A percentile compares a stretch with the other conserved stretches of the same genome.
These are phyloP conservation scores for Pogonocherus hispidulus DNA, from an alignment of 2,888 invertebrate genomes.

Conservation along the genomic window DNA sequence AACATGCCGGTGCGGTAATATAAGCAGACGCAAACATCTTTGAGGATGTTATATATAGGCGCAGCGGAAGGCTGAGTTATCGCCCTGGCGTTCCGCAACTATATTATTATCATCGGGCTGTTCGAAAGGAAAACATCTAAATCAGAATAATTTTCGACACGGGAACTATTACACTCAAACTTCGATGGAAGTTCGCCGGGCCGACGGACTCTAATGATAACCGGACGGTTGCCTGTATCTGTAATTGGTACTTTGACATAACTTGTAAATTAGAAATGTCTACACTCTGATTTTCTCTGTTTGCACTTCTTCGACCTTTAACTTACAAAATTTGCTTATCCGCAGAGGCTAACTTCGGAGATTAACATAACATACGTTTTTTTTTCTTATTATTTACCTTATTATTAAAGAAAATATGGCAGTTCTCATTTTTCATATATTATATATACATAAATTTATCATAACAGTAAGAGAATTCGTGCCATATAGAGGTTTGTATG, in stretches of 20 bases:
- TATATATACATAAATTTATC: no score
- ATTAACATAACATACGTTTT: no score
- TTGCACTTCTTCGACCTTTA: neutral
- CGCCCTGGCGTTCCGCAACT: conserved; percentile 4
- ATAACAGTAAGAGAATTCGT: no score
- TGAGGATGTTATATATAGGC: conserved; percentile 35
- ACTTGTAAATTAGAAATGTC: conserved; percentile 13
- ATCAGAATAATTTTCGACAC: conserved; percentile 51
- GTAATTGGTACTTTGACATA: conserved; percentile 16
- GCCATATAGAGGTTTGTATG: no score
- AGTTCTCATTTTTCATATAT: no score
- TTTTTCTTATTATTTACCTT: no score
- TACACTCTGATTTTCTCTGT: conserved; percentile 7
- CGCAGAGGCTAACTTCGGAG: no score
- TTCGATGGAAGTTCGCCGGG: conserved; percentile 2
- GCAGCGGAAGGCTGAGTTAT: conserved; percentile 30
- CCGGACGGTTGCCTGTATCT: neutral
- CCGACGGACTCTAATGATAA: neutral
- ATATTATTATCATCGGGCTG: conserved; percentile 30
- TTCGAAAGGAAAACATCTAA: conserved; percentile 43
- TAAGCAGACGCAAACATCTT: conserved; percentile 39
- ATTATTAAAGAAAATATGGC: no score
- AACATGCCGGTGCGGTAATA: conserved; percentile 35
- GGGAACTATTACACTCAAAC: conserved; percentile 45
- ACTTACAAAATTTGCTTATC: neutral